Conservation (phyloP, 2,888 invertebrate genomes). For the Morpho achilles region DNA sequence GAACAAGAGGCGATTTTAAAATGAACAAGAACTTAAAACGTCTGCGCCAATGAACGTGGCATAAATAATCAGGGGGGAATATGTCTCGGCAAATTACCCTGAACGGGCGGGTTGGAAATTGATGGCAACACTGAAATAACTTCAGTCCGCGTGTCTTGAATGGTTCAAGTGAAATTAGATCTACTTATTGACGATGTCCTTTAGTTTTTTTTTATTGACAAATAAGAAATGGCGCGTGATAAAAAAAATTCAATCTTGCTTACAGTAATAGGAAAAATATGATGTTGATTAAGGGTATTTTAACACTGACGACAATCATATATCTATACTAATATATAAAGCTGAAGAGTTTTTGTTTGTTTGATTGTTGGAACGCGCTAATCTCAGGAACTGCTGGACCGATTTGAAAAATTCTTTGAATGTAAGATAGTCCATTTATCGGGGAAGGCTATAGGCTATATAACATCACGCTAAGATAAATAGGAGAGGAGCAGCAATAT, state of each 20-base stretch:
- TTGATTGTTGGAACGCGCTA: too few relatives aligned
- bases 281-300: too few relatives aligned
- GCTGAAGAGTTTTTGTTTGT: too few relatives aligned
- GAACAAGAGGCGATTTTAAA: constrained; percentile 15
- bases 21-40: constrained; percentile 34
- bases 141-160: constrained; percentile 30
- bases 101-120: constrained; percentile 52
- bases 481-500: too few relatives aligned
- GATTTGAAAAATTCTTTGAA: too few relatives aligned
- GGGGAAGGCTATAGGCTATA: too few relatives aligned
- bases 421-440: too few relatives aligned
- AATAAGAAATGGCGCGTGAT: constrained; percentile 3
- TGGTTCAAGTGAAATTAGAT: constrained; percentile 14
- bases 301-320: too few relatives aligned
- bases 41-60: constrained; percentile 55
- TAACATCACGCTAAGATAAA: too few relatives aligned
- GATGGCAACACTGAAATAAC: constrained; percentile 42
- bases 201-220: constrained; percentile 1
- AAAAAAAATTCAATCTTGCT: not conserved
- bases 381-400: too few relatives aligned
- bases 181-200: constrained; percentile 17
- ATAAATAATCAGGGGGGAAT: constrained; percentile 62
- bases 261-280: too few relatives aligned
- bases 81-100: constrained; percentile 69
- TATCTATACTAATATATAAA: too few relatives aligned